These are phyloP conservation scores for Rhabdophis nuchalis DNA, from an alignment of 2,797 vertebrate species.

Conservation along the genomic window DNA sequence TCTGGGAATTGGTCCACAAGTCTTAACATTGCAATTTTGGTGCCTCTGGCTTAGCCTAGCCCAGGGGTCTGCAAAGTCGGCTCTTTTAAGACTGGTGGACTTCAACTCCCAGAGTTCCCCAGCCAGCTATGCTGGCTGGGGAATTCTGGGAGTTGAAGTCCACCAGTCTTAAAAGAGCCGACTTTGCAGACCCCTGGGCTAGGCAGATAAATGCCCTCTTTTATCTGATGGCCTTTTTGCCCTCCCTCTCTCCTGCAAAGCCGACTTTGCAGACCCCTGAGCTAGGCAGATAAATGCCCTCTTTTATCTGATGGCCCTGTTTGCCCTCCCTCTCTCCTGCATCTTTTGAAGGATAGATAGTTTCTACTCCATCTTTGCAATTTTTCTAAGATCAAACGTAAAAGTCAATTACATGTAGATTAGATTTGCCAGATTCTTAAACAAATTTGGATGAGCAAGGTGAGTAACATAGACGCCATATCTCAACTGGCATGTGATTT, in stretches of 20 bases:
- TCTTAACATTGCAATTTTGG: neutral
- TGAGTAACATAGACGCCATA: neutral
- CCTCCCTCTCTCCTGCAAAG: too few species aligned
- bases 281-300: neutral
- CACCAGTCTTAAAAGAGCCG: too few species aligned
- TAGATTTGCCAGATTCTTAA: neutral
- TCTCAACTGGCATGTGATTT: neutral
- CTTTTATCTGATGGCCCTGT: neutral
- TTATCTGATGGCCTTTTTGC: too few species aligned
- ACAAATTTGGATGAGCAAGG: neutral
- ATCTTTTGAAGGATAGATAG: neutral
- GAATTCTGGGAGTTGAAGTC: too few species aligned
- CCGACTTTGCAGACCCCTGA: too few species aligned
- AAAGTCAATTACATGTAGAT: neutral
- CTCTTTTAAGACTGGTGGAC: too few species aligned
- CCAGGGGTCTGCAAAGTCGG: too few species aligned
- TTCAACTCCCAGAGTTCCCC: too few species aligned
- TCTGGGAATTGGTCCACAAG: neutral
- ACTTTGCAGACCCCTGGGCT: too few species aligned
- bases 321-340: neutral
- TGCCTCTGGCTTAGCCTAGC: neutral
- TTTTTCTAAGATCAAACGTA: neutral
- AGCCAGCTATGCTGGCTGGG: too few species aligned
- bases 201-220: too few species aligned
- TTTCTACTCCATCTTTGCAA: neutral